These are phyloP conservation scores for Ditylenchus dipsaci DNA, from an alignment of 1,140 invertebrate species.

Conservation along the genomic window DNA sequence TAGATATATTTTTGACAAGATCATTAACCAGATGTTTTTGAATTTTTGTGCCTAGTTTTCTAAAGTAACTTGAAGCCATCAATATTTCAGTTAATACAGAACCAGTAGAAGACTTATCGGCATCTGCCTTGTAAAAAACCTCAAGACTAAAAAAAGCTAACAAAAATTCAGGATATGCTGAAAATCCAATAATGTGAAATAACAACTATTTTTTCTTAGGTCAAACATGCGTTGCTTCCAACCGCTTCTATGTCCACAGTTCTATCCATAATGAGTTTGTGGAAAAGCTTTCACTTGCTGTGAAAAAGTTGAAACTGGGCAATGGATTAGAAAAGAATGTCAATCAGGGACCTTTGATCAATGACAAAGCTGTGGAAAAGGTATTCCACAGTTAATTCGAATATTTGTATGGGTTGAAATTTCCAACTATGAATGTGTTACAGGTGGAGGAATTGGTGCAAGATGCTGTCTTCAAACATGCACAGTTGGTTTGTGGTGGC, in stretches of 20 bases:
- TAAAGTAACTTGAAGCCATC: no score
- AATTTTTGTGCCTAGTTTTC: no score
- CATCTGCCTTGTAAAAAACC: no score
- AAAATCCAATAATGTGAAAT: background rate
- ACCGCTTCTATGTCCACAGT: conserved; percentile 84
- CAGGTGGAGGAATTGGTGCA: conserved; percentile 71
- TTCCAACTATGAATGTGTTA: background rate
- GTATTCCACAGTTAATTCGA: conserved; percentile 58
- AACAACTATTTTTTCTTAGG: background rate
- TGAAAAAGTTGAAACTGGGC: conserved; percentile 72
- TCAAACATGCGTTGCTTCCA: conserved; percentile 86
- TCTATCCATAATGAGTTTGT: conserved; percentile 79
- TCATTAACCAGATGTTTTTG: no score
- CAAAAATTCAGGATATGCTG: background rate
- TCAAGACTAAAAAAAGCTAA: no score
- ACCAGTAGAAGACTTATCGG: no score
- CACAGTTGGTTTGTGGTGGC: conserved; percentile 77
- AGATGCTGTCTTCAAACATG: conserved; percentile 80
- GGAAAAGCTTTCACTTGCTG: conserved; percentile 66
- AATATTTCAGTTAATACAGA: no score
- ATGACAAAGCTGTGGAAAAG: conserved; percentile 77
- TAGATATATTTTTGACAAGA: no score
- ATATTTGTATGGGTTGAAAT: background rate
- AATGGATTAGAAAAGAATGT: conserved; percentile 71
- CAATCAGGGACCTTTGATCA: conserved; percentile 86